Evolutionary conservation across 2,888 invertebrate species (phyloP).

Genomic region (Chaetoderma sp.): DNA sequence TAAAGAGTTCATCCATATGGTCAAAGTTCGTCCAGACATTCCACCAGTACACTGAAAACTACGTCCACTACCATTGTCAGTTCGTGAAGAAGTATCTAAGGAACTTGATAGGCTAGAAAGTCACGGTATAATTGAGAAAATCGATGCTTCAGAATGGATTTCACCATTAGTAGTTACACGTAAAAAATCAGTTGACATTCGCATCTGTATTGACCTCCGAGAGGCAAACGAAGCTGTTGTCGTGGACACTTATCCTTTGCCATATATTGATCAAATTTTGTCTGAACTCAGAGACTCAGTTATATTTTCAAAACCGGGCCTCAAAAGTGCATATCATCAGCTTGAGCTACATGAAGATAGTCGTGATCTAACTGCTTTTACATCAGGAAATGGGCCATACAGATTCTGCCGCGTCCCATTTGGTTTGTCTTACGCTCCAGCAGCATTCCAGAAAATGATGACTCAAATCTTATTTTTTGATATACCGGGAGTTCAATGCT

Average conservation of each 20-base stretch:
- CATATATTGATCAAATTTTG: constrained; percentile 31
- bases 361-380: constrained; percentile 29
- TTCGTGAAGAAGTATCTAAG: background rate
- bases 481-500: constrained; percentile 27
- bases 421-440: constrained; percentile 19
- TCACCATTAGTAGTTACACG: background rate
- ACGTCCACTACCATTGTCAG: background rate
- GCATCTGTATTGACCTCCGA: constrained; percentile 29
- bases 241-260: constrained; percentile 10
- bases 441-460: constrained; percentile 28
- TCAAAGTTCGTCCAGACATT: no score
- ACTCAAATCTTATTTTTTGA: constrained; percentile 19
- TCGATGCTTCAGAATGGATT: constrained; percentile 1
- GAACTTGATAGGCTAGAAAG: background rate
- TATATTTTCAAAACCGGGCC: constrained; percentile 36
- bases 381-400: constrained; percentile 30
- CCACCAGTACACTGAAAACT: background rate
- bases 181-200: constrained; percentile 25
- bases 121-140: background rate
- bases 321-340: constrained; percentile 39
- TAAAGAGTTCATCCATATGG: no score
- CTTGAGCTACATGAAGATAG: constrained; percentile 21
- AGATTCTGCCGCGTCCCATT: constrained; percentile 27
- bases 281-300: constrained; percentile 21
- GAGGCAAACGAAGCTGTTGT: constrained; percentile 13